phyloP scores from a whole-genome alignment of 2,797 vertebrate genomes.

The Sebastolobus alascanus region DNA sequence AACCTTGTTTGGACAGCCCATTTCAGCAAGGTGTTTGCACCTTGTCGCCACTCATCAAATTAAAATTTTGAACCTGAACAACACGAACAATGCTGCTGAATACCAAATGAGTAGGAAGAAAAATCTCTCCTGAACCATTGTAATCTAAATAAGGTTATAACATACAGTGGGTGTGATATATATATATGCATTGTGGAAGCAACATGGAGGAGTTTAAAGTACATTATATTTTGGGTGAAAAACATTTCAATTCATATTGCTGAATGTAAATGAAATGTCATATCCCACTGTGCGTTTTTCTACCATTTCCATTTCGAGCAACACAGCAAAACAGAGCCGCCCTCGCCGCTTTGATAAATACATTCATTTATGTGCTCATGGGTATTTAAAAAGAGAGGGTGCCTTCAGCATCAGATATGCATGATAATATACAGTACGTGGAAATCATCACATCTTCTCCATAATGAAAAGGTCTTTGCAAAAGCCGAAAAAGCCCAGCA shows the following conservation, averaged over 20 bases:
- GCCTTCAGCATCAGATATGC: slow-evolving; percentile 69
- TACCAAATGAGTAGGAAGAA: slow-evolving; percentile 49
- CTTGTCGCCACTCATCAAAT: slow-evolving; percentile 70
- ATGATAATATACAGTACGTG: slow-evolving; percentile 73
- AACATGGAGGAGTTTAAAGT: slow-evolving; percentile 10
- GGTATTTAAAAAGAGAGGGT: slow-evolving; percentile 72
- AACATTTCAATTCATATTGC: slow-evolving; percentile 41
- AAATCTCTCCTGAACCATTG: slow-evolving; percentile 16
- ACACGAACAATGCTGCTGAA: slow-evolving; percentile 53
- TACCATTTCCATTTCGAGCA: slow-evolving; percentile 62
- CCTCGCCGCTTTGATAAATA: slow-evolving; percentile 70
- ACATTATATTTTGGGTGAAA: slow-evolving; percentile 16
- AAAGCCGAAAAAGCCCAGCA: slow-evolving; percentile 60
- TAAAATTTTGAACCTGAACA: slow-evolving; percentile 68
- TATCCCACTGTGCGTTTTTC: slow-evolving; percentile 42
- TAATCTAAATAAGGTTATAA: slow-evolving; percentile 39
- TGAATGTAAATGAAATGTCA: slow-evolving; percentile 60
- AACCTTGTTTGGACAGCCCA: slow-evolving; percentile 68
- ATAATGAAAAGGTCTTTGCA: slow-evolving; percentile 73
- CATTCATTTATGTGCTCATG: slow-evolving; percentile 71
- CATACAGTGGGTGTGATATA: neutral
- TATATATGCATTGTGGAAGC: neutral
- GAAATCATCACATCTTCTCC: slow-evolving; percentile 74
- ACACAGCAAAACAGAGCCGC: slow-evolving; percentile 51
- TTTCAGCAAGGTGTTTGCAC: slow-evolving; percentile 68